phyloP scores from a whole-genome alignment of 2,888 invertebrate genomes.

The Zeuzera pyrina region DNA sequence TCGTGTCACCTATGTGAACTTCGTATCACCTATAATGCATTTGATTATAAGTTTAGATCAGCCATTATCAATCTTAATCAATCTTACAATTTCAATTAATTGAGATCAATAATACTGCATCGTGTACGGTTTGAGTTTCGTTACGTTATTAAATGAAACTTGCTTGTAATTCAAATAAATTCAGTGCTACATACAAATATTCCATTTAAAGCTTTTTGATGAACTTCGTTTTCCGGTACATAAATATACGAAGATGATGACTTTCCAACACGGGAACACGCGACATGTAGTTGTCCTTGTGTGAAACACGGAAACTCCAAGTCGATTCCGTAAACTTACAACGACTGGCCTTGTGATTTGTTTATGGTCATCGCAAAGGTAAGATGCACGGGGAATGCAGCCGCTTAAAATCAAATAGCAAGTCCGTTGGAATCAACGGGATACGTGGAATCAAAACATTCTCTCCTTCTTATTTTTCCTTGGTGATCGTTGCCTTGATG shows the following conservation, averaged over 20 bases:
- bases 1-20: no score
- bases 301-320: conserved; percentile 17
- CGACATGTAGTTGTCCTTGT: conserved; percentile 21
- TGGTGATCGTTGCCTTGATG: conserved; percentile 14
- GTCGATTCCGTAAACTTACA: conserved; percentile 14
- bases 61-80: no score
- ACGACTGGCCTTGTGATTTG: conserved; percentile 16
- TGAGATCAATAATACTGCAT: no score
- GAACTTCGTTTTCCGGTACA: conserved; percentile 15
- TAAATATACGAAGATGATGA: conserved; percentile 15
- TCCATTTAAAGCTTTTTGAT: conserved; percentile 12
- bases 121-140: no score
- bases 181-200: not conserved
- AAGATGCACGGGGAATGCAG: conserved; percentile 16
- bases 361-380: conserved; percentile 19
- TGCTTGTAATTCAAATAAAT: no score
- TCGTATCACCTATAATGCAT: no score
- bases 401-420: conserved; percentile 13
- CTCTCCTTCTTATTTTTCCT: conserved; percentile 11
- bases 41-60: no score
- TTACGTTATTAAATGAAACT: no score
- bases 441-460: no score
- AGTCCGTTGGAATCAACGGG: conserved; percentile 17
- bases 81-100: no score
- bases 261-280: conserved; percentile 20